Evolutionary conservation across 1,140 invertebrate species (phyloP), one percentile per base, ranked within the genome.

Genomic region (Bactericera cockerelli): DNA sequence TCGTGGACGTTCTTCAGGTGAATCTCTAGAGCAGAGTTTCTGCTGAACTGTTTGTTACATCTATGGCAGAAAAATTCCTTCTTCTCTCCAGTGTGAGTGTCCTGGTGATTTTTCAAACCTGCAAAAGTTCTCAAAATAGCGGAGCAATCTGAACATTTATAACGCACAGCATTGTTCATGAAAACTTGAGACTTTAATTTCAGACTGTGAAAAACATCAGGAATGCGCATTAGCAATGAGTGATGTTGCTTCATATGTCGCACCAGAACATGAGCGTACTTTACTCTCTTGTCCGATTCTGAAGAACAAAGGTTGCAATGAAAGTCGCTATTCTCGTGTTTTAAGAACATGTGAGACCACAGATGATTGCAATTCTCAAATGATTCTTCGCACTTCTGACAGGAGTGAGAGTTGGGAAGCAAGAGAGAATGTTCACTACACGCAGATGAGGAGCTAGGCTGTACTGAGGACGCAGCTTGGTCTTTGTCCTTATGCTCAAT

Each of bases 1-100:
- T 31, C 28, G 13, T 31, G 28, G 4, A 31, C 28, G 13, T 4
- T 13, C 13, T 31, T 31, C 28, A 13, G 4, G 28, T 31, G 28
- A 31, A 6, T 31, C 28, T 31, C 28, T 4, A 31, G 28, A 31
- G 28, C 13, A 31, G 4, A 6, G 19, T 49, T 4, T 19, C 42
- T 77, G 10, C 75, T 72, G 19, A 87, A 87, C 59, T 79, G 78
- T 67, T 84, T 86, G 0, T 81, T 82, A 67, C 84, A 87, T 1
- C 83, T 67, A 62, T 80, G 78, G 64, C 85, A 87, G 24, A 80
- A 78, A 65, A 79, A 84, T 1, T 81, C 79, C 57, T 81, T 76
- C 57, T 81, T 76, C 67, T 86, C 83, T 6, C 83, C 82, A 1
- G 80, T 83, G 68, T 86, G 83, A 39, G 81, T 81, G 2, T 78